Evolutionary conservation across 2,888 invertebrate species (phyloP).

Genomic region (Pristionchus maxplancki): DNA sequence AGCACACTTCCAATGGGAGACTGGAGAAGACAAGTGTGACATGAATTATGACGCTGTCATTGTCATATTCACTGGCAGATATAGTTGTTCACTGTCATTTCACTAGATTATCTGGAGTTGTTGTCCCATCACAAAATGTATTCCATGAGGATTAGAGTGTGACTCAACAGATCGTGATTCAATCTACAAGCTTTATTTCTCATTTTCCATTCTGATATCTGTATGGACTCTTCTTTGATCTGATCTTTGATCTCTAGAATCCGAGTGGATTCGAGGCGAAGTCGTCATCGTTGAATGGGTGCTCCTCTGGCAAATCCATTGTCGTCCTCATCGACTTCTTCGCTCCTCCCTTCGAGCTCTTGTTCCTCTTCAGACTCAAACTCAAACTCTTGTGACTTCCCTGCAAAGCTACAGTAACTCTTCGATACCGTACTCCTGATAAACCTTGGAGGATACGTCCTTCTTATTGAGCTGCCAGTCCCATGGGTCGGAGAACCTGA

Average conservation of each 20-base stretch:
- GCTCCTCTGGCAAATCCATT: not conserved
- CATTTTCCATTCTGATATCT: conserved; percentile 20
- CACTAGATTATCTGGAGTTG: not conserved
- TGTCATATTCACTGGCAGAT: not conserved
- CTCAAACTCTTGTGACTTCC: not conserved
- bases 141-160: not conserved
- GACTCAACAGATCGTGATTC: not conserved
- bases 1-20: not conserved
- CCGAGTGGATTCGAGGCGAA: conserved; percentile 29
- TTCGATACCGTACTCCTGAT: not conserved
- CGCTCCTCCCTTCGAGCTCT: not conserved
- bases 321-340: not conserved
- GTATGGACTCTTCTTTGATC: not conserved
- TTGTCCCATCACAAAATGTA: not conserved
- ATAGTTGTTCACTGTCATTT: not conserved
- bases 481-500: conserved; percentile 38
- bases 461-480: not conserved
- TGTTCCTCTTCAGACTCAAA: not conserved
- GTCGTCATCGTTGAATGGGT: conserved; percentile 34
- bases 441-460: not conserved
- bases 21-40: not conserved
- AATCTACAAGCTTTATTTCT: not conserved
- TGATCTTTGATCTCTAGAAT: conserved; percentile 26
- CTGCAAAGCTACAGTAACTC: not conserved
- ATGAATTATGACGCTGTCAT: not conserved